Evolutionary conservation across 2,888 invertebrate species (phyloP).

Genomic region (Rhaphigaster nebulosa): DNA sequence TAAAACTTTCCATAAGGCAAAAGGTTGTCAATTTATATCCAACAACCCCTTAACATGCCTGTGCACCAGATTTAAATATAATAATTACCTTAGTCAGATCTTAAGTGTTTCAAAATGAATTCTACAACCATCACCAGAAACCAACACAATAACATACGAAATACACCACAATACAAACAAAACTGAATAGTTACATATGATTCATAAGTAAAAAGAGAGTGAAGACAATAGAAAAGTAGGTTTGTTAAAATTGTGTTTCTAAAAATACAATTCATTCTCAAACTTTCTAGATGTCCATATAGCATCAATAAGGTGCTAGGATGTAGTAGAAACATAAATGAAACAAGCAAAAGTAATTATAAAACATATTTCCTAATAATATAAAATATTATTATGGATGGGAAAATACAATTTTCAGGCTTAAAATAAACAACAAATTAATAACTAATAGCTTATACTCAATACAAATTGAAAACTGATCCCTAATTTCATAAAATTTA

Average conservation of each 20-base stretch:
- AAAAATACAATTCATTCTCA: conserved; percentile 15
- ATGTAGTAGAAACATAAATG: background rate
- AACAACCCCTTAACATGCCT: conserved; percentile 14
- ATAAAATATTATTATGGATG: background rate
- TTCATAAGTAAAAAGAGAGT: conserved; percentile 6
- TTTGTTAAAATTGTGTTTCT: conserved; percentile 20
- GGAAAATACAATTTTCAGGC: background rate
- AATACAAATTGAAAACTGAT: background rate
- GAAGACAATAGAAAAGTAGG: background rate
- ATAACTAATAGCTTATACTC: background rate
- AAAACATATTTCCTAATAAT: background rate
- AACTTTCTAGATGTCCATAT: background rate
- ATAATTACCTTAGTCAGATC: conserved; percentile 7
- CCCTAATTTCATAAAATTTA: background rate
- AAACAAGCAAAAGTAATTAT: background rate
- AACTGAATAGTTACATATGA: background rate
- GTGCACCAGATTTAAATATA: background rate
- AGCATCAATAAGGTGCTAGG: background rate
- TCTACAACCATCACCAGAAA: conserved; percentile 36
- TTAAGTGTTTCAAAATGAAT: background rate
- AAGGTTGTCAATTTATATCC: background rate
- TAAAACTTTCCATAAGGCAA: background rate
- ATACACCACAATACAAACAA: conserved; percentile 26
- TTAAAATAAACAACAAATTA: background rate
- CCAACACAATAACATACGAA: conserved; percentile 21